phyloP scores from a whole-genome alignment of 2,113 vertebrate species.

The western clawed frog (Xenopus tropicalis) region DNA sequence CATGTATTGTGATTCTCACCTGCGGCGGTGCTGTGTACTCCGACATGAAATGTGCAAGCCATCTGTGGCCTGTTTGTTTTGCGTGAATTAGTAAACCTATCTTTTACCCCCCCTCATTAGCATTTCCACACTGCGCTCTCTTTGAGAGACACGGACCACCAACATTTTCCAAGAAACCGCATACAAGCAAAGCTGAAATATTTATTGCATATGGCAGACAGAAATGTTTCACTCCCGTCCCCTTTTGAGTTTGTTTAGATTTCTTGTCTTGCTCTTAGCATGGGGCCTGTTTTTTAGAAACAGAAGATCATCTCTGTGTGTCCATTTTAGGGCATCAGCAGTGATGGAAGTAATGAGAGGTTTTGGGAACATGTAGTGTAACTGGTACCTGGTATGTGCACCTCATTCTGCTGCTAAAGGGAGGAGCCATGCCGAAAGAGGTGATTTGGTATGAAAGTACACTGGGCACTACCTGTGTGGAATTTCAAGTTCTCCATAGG shows the following conservation, averaged over 20 bases:
- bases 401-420: too few relatives aligned
- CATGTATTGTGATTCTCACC: neutral
- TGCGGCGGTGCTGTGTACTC: neutral
- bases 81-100: conserved; percentile 43
- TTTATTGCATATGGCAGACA: conserved; percentile 52
- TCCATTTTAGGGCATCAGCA: too few relatives aligned
- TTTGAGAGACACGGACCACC: conserved; percentile 54
- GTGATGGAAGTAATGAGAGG: too few relatives aligned
- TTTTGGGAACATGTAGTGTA: too few relatives aligned
- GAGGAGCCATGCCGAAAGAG: too few relatives aligned
- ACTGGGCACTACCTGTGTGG: too few relatives aligned
- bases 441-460: too few relatives aligned
- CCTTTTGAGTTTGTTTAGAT: conserved; percentile 25
- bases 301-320: too few relatives aligned
- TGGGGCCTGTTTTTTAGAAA: neutral
- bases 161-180: conserved; percentile 48
- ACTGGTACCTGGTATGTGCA: too few relatives aligned
- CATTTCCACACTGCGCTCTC: conserved; percentile 46
- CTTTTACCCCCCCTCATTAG: conserved; percentile 34
- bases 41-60: conserved; percentile 54
- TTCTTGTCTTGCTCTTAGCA: neutral
- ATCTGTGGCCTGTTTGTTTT: conserved; percentile 55
- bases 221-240: conserved; percentile 44
- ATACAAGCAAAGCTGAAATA: conserved; percentile 47
- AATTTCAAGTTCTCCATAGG: too few relatives aligned